phyloP scores from a whole-genome alignment of 2,113 vertebrate genomes.

The Phasianus colchicus region DNA sequence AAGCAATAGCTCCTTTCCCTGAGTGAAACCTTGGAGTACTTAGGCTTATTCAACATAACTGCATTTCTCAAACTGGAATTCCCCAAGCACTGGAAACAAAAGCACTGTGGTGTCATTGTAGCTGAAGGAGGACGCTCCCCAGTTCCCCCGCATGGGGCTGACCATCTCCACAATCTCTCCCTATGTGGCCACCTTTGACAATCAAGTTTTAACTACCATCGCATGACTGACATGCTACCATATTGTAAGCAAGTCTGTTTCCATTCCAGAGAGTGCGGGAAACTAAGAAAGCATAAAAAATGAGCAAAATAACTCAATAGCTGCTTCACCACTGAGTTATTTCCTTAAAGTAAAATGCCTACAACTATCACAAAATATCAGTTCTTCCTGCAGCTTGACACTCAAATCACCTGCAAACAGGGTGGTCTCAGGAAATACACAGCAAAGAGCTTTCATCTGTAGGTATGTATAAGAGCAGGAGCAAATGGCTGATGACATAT shows the following conservation, averaged over 20 bases:
- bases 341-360: not conserved
- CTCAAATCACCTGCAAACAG: not conserved
- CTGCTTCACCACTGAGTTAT: not conserved
- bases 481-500: not conserved
- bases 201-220: not conserved
- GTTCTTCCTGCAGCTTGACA: not conserved
- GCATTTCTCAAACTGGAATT: not conserved
- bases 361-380: not conserved
- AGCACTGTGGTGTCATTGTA: not conserved
- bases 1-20: not conserved
- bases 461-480: rapidly evolving
- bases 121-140: not conserved
- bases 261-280: not conserved
- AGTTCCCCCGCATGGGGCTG: not conserved
- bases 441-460: not conserved
- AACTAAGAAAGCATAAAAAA: not conserved
- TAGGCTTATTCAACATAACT: not conserved
- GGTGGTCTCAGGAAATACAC: not conserved
- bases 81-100: rapidly evolving
- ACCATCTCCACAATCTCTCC: not conserved
- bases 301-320: not conserved
- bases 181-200: not conserved
- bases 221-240: not conserved
- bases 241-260: not conserved
- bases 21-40: not conserved